Base-by-base conservation (phyloP, 1,140 invertebrate species). In the Pseudoatta argentina region DNA sequence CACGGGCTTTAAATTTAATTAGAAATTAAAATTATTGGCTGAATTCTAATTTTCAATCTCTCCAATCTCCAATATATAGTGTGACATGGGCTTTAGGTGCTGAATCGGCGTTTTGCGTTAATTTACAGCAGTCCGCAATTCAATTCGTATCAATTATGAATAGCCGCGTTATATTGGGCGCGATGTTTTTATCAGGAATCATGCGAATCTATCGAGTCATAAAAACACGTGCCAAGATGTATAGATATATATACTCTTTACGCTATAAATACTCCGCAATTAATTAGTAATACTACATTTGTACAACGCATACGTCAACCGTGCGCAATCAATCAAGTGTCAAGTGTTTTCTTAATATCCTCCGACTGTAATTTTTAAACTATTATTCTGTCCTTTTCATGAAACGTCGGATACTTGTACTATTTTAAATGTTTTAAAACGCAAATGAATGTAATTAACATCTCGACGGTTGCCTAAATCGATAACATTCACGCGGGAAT, bases 401-500 rank as follows among this genome's bases (percentile, higher is more conserved):
- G 34, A 44, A 8, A 14, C 64, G n/a, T n/a, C 30, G 63, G 21
- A 39, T 34, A 66, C 64, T 67, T 18, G 39, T 24, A 7, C 8
- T 34, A 10, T 69, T 69, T 69, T 7, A 69, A 48, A 69, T 14
- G 5, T 51, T 14, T 51, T 59, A 27, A 44, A 27, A 21, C 8
- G 21, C 34, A 5, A 14, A 24, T 24, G 12, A 86, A 69, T 24
- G 34, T 6, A 39, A 39, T 39, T 39, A 8, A 39, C 18, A 10
- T 24, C 18, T 8, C 39, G 18, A 57, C 10, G 30, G 21, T 53
- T 12, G 10, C 14, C 34, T 44, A 21, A 18, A 77, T 79, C 5
- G 18, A 27, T 18, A n/a, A 7, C 14, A 53, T 48, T 30, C 18
- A 51, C 71, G 73, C 73, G 81, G 59, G 59, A 88, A 78, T 73